These are phyloP conservation scores for Equus przewalskii DNA, from an alignment of 2,113 vertebrate genomes.

Conservation along the genomic window DNA sequence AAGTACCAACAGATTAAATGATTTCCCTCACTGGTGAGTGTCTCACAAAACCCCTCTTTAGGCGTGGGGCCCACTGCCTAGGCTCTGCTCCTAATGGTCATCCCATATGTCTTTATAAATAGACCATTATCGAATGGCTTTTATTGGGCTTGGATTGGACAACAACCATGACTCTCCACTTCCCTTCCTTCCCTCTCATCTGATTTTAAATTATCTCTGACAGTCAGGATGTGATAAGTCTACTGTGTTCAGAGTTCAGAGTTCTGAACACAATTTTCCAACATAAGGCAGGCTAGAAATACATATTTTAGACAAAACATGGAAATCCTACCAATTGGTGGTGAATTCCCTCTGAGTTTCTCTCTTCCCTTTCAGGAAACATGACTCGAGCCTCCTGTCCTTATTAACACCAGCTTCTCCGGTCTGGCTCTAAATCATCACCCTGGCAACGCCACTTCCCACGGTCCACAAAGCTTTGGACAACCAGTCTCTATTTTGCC, in stretches of 20 bases:
- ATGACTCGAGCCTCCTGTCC: conserved; percentile 69
- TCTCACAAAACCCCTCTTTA: neutral
- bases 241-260: conserved; percentile 84
- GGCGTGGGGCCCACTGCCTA: neutral
- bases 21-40: conserved; percentile 15
- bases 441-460: conserved; percentile 85
- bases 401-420: conserved; percentile 67
- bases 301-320: conserved; percentile 88
- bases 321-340: conserved; percentile 87
- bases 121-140: conserved; percentile 66
- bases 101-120: conserved; percentile 79
- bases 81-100: conserved; percentile 45
- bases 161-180: conserved; percentile 66
- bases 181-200: conserved; percentile 83
- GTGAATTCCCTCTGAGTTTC: conserved; percentile 76
- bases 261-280: conserved; percentile 83
- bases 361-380: conserved; percentile 87
- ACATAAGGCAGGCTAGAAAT: conserved; percentile 84
- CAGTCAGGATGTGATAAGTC: conserved; percentile 87
- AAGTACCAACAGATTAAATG: conserved; percentile 24
- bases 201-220: conserved; percentile 86
- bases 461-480: conserved; percentile 66
- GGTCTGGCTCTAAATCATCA: conserved; percentile 78
- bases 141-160: conserved; percentile 68
- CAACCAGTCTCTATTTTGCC: conserved; percentile 72